Evolutionary conservation across 2,888 invertebrate genomes (phyloP), one percentile per base, ranked within the genome.

Genomic region (Agonum fuliginosum): DNA sequence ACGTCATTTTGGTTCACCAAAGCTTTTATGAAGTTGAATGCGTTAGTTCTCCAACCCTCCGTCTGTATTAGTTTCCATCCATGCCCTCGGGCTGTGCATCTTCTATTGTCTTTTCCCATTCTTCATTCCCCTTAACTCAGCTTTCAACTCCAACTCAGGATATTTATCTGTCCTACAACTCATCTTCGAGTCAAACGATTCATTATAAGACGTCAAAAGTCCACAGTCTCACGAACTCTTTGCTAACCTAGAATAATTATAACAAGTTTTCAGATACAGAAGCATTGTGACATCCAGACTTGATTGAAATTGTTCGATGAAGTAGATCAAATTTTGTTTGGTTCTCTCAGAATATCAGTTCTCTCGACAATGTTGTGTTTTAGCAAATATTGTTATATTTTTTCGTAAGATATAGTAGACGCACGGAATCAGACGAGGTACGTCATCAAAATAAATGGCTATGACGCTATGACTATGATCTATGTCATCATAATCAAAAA

Each of bases 251-350:
- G 43, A 41, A 43, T 22, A 69, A 69, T 69, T 69, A 69, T 43
- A 69, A 41, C 69, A 46, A 69, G 24, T 69, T 46, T 69, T 69
- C 69, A 69, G 69, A 69, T 46, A 69, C 69, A 69, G 69, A 69
- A 43, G 22, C 69, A 27, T 20, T 69, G 22, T 17, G 5, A 48
- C 17, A 17, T 48, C 14, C 8, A 8, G 14, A 4, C 62, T 27
- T 62, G 62, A 62, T 62, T 62, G 30, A 30, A 30, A 62, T 34
- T 27, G 48, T 12, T 48, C 8, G 48, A n/a, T 62, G 62, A 27
- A 5, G 62, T 34, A 34, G 12, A 62, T 62, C 30, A 51, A 51
- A 51, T 51, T 51, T 51, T 51, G n/a, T n/a, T n/a, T n/a, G n/a
- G n/a, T n/a, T n/a, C n/a, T n/a, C n/a, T n/a, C n/a, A n/a, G n/a